Evolutionary conservation across 1,140 invertebrate species (phyloP).

Genomic region (Camponotus floridanus): DNA sequence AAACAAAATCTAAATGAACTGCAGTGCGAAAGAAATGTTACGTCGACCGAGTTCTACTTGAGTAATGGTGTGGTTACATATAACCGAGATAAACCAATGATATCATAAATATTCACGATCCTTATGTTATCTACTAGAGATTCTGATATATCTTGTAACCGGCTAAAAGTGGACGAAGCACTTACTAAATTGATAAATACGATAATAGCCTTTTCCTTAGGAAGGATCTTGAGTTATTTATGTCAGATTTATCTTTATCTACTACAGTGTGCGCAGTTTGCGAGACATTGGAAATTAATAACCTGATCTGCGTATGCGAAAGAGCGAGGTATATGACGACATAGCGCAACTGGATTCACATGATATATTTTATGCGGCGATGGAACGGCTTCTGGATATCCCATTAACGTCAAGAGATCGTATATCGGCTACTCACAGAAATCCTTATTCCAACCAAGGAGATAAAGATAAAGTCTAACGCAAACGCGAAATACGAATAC

Average conservation of each 20-base stretch:
- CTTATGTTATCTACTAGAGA: background rate
- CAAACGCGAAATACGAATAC: background rate
- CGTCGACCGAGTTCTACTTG: background rate
- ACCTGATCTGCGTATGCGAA: constrained; percentile 19
- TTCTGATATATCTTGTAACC: constrained; percentile 19
- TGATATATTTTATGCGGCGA: constrained; percentile 41
- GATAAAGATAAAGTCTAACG: background rate
- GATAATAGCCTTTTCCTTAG: constrained; percentile 50
- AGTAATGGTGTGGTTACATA: too few relatives aligned
- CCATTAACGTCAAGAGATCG: constrained; percentile 44
- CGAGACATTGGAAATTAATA: constrained; percentile 55
- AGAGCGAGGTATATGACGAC: constrained; percentile 35
- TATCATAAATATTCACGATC: background rate
- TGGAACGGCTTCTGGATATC: constrained; percentile 44
- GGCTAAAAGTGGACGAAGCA: constrained; percentile 8
- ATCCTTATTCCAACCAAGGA: background rate
- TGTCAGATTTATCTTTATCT: constrained; percentile 54
- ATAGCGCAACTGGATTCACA: constrained; percentile 21
- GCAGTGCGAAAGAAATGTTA: background rate
- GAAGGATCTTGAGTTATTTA: constrained; percentile 38
- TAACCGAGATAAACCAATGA: background rate
- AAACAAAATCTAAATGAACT: background rate
- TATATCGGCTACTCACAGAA: background rate
- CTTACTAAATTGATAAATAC: constrained; percentile 50
- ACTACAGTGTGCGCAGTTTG: constrained; percentile 14